phyloP scores from a whole-genome alignment of 2,113 vertebrate genomes.

The Lethenteron reissneri region DNA sequence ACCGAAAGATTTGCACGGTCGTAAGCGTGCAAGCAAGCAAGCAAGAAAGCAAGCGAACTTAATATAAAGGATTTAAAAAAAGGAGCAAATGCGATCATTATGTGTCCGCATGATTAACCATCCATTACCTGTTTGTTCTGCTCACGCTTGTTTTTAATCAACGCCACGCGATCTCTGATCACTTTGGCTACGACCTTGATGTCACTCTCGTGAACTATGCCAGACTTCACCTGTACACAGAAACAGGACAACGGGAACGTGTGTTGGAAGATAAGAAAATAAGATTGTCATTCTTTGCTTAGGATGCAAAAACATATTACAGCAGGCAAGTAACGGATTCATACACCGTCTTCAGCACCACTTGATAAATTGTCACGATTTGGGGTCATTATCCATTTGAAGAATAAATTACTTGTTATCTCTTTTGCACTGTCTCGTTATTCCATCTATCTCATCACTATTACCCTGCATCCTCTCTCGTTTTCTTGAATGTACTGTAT shows the following conservation, averaged over 20 bases:
- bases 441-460: no score
- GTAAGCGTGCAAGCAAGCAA: no score
- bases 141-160: conserved; percentile 57
- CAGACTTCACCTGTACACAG: conserved; percentile 45
- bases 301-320: neutral
- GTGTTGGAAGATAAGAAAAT: neutral
- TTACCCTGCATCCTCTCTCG: no score
- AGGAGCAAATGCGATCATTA: no score
- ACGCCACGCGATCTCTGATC: conserved; percentile 49
- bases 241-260: neutral
- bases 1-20: no score
- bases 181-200: conserved; percentile 70
- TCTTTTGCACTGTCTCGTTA: no score
- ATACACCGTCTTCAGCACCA: neutral
- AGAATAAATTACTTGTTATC: neutral
- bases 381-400: neutral
- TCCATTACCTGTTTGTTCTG: conserved; percentile 27
- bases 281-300: neutral
- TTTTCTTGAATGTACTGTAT: no score
- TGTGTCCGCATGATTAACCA: neutral
- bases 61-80: no score
- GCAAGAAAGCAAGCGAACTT: no score
- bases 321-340: neutral
- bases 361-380: neutral
- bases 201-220: conserved; percentile 76